Conservation (phyloP, 2,797 vertebrate genomes). For the Poeciliopsis infans region DNA sequence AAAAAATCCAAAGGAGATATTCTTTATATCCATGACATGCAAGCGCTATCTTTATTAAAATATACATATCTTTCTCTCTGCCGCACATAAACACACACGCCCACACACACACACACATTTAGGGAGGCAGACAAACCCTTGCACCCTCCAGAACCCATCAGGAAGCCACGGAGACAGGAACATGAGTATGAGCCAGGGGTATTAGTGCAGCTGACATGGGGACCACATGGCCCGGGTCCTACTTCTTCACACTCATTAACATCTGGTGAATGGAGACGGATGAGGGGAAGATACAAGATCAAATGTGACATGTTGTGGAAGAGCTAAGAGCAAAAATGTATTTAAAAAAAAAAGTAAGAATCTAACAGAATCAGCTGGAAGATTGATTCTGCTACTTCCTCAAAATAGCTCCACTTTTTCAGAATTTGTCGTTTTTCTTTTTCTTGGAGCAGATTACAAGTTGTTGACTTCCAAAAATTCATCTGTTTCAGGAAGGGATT, state of each 20-base stretch:
- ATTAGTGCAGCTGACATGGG: conserved; percentile 80
- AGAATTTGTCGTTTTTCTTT: not conserved
- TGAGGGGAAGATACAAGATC: not conserved
- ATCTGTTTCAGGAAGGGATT: not conserved
- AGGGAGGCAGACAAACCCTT: conserved; percentile 61
- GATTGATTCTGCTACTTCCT: not conserved
- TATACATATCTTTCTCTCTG: not conserved
- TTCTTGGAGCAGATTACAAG: not conserved
- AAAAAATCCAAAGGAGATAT: conserved; percentile 9
- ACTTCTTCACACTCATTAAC: conserved; percentile 78
- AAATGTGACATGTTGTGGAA: not conserved
- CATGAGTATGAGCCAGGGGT: conserved; percentile 78
- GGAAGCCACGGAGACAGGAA: conserved; percentile 78
- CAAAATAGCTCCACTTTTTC: not conserved
- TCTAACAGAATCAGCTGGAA: not conserved
- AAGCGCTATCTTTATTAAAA: not conserved
- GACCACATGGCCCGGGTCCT: conserved; percentile 72
- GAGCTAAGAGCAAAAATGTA: not conserved
- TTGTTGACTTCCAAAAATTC: not conserved
- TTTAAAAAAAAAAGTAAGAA: not conserved
- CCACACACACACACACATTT: conserved; percentile 20
- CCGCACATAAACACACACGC: not conserved
- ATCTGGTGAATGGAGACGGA: conserved; percentile 63
- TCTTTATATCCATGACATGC: not conserved
- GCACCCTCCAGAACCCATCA: conserved; percentile 67